A percentile compares a stretch with the other conserved stretches of the same genome.
These are phyloP conservation scores for Trichopoda pennipes DNA, from an alignment of 2,888 invertebrate genomes.

Conservation along the genomic window DNA sequence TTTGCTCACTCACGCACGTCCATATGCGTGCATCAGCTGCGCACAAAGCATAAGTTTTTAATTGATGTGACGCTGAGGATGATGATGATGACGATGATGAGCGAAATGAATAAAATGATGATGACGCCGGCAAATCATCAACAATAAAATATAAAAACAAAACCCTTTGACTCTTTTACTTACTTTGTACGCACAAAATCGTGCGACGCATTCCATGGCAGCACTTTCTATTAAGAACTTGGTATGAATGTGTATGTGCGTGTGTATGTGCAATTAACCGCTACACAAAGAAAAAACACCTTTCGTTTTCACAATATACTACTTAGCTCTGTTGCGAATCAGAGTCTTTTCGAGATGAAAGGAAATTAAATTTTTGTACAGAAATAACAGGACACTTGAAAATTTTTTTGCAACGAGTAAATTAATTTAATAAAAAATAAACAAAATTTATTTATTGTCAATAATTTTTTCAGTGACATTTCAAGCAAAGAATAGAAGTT, in stretches of 20 bases:
- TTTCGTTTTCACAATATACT: slow-evolving; percentile 7
- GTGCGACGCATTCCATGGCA: slow-evolving; percentile 43
- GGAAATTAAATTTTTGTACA: slow-evolving; percentile 14
- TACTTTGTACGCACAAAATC: slow-evolving; percentile 12
- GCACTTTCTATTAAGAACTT: background rate
- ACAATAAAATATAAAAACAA: slow-evolving; percentile 15
- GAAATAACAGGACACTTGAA: background rate
- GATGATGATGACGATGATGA: too few species aligned
- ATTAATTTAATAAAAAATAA: slow-evolving; percentile 40
- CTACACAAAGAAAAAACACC: slow-evolving; percentile 44
- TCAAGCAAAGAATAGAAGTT: too few species aligned
- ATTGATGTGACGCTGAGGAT: slow-evolving; percentile 58
- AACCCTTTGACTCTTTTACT: background rate
- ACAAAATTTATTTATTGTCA: slow-evolving; percentile 52
- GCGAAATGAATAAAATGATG: background rate
- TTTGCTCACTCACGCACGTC: slow-evolving; percentile 49
- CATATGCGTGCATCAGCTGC: slow-evolving; percentile 67
- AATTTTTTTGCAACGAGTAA: slow-evolving; percentile 2
- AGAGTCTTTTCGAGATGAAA: too few species aligned
- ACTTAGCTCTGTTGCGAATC: too few species aligned
- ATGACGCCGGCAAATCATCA: slow-evolving; percentile 46
- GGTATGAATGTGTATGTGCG: too few species aligned
- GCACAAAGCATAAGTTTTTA: slow-evolving; percentile 55
- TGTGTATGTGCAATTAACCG: background rate
- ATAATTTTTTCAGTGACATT: too few species aligned